Evolutionary conservation across 1,140 invertebrate genomes (phyloP), one percentile per base, ranked within the genome.

Genomic region (Orchesella cincta): DNA sequence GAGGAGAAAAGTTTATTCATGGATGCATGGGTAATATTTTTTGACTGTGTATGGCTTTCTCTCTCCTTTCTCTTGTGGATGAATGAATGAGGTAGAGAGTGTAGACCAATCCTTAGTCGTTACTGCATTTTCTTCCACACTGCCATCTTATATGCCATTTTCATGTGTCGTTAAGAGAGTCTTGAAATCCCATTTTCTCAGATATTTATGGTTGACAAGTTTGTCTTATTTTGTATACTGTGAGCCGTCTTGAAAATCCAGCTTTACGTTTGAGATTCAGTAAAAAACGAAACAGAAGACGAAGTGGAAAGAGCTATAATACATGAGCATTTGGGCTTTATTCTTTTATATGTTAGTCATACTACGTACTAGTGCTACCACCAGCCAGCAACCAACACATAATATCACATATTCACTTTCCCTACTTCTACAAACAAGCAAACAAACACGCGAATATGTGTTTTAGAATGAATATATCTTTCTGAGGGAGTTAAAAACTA

Each of bases 191-290:
- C 52, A 57, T 57, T 57, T 57, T 57, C 52, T 23, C 23, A 23
- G 52, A 57, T 57, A 57, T 57, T 57, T 57, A 57, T 57, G 52
- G 52, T 57, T 57, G 52, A 57, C 52, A 57, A 57, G 52, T 57
- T 57, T 57, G 52, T 57, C 52, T 57, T 57, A 57, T 57, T 57
- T 57, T 57, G 12, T 23, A 12, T 57, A 46, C 39, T 8, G 39
- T 46, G 5, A 5, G 5, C 39, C 39, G 5, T 46, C 18, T 46
- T 46, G 39, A 46, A 46, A 46, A n/a, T n/a, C n/a, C n/a, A n/a
- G n/a, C n/a, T n/a, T n/a, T 46, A 46, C 39, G 18, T 18, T 8
- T 18, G 5, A 18, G 39, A 8, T 46, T 46, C 18, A 8, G 18
- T 46, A 18, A 46, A 46, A 46, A 46, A 46, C 18, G 18, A 46